Evolutionary conservation across 2,888 invertebrate species (phyloP), one percentile per base, ranked within the genome.

Genomic region (Rhorus exstirpatorius): DNA sequence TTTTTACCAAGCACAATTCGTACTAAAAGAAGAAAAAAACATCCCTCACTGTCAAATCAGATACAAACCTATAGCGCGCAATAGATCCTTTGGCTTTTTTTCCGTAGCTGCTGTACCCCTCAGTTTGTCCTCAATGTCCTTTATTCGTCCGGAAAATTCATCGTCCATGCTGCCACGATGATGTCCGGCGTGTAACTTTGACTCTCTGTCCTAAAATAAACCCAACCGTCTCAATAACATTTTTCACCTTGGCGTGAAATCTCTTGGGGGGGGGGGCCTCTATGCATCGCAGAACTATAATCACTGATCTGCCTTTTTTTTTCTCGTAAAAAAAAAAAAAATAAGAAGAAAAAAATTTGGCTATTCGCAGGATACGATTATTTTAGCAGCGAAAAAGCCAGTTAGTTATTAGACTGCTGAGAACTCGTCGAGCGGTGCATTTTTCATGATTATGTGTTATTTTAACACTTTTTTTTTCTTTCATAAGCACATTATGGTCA

Each of bases 21-120:
- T n/a, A n/a, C n/a, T n/a, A n/a, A n/a, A n/a, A n/a, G n/a, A n/a
- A n/a, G n/a, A n/a, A n/a, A n/a, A n/a, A n/a, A n/a, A n/a, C n/a
- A n/a, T n/a, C n/a, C n/a, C n/a, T n/a, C n/a, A n/a, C n/a, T 31
- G 31, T 6, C 6, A 31, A 31, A 31, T 31, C 31, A 31, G 31
- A 1, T 14, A 79, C 87, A 86, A 87, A 93, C 94, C 98, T 81
- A 98, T 97, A 55, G 98, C 97, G 83, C 98, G 95, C 93, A 97
- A 94, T 82, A 98, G 94, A 93, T 98, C 98, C 93, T 96, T 97
- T 0, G 97, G 98, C 91, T 97, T 98, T 87, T 96, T 96, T 21
- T 96, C 95, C 0, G 94, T 93, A 0, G 95, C 93, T 63, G 93
- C 93, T 7, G 93, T 93, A 76, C 95, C 95, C 71, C 95, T 95